Base-by-base conservation (phyloP, 2,888 invertebrate species). In the Xestia sexstrigata region DNA sequence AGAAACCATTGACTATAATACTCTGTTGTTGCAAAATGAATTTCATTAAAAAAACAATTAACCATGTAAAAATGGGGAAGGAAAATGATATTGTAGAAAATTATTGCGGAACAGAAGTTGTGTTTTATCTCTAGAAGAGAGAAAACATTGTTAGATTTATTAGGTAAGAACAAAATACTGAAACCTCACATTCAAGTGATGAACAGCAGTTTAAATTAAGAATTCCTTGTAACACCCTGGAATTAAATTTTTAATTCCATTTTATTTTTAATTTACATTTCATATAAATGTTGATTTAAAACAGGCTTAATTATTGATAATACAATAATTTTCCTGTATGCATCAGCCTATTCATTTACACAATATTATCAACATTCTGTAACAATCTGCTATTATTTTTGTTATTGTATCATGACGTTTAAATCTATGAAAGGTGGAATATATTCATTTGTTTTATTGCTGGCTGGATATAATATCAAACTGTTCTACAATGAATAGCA, bases 301-400 rank as follows among this genome's bases (percentile, higher is more conserved):
- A 60, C 20, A 20, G 30, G 60, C 17, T 1, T 20, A 17, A 75
- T 17, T 20, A 47, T n/a, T 47, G 42, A 30, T 15, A 58, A 26
- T 63, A 15, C 8, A 30, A 17, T 49, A 30, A 17, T 49, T 78
- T 81, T 65, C 42, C 81, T 78, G 8, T 74, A 26, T 26, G 23
- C 45, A 13, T 13, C 47, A 45, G 35, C 15, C 23, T 82, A 62
- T 62, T 52, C n/a, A 52, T 52, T 49, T 13, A 49, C 58, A 81
- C 26, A 55, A 45, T 63, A 58, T 58, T 70, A 68, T 26, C 55
- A 67, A 52, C 7, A 74, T 69, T 70, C 60, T 5, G 7, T 26
- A 63, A 71, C 47, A 84, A 71, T 81, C 55, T 68, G 15, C 35
- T 84, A 66, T 49, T 65, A 79, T 73, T 70, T 83, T 45, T 74